Percentiles rank a stretch among this genome's conserved stretches.
Conservation (phyloP, 2,888 invertebrate species). For the Glaucopsyche alexis region DNA sequence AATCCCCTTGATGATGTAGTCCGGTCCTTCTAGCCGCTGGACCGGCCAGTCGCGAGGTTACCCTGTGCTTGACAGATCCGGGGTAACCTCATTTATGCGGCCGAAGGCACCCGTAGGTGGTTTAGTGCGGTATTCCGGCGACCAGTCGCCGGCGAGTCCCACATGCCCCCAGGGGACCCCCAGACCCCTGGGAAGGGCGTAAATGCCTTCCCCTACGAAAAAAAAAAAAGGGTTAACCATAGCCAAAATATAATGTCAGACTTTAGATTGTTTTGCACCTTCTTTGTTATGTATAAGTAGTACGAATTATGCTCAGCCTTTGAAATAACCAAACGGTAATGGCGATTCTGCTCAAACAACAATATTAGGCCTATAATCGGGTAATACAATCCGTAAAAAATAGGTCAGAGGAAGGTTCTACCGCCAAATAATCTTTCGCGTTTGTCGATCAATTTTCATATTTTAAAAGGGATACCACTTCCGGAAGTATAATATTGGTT, state of each 20-base stretch:
- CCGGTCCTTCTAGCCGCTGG: too few relatives aligned
- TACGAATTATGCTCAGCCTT: neutral
- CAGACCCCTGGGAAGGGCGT: too few relatives aligned
- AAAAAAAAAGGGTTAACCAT: neutral
- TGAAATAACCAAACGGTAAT: neutral
- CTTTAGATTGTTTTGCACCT: neutral
- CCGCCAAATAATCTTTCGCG: neutral
- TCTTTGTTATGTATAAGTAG: neutral
- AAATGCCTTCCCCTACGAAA: too few relatives aligned
- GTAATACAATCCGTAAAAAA: neutral
- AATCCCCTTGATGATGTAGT: too few relatives aligned
- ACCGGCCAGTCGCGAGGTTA: too few relatives aligned
- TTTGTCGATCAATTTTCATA: constrained; percentile 1
- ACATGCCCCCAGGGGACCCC: too few relatives aligned
- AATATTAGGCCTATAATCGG: neutral
- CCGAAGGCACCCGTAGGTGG: too few relatives aligned
- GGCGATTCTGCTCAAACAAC: neutral
- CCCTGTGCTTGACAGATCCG: too few relatives aligned
- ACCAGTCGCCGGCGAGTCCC: too few relatives aligned
- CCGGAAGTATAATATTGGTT: neutral
- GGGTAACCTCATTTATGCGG: too few relatives aligned
- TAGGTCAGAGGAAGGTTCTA: neutral
- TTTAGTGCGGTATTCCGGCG: too few relatives aligned
- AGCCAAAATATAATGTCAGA: neutral
- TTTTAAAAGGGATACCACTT: constrained; percentile 1